Base-by-base conservation (phyloP, 92 coral and sea anemone species). In the Pocillopora grandis region DNA sequence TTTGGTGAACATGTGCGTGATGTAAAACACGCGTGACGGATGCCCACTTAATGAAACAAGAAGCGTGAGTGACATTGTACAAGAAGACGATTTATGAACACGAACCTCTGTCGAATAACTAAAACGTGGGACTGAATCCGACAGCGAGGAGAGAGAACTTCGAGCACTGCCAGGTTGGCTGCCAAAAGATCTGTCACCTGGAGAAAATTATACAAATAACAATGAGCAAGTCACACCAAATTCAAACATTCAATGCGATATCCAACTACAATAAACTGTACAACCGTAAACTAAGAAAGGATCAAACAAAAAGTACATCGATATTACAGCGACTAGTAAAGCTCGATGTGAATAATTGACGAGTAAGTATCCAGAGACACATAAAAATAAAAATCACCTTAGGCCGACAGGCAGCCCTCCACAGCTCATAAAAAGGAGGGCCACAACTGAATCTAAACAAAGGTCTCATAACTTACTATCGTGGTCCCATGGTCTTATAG, bases 81-180 rank as follows among this genome's bases (percentile, higher is more conserved):
- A 27, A n/a, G 16, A 70, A 48, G 15, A 62, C 19, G 10, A 17
- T 37, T 62, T 2, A 48, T 1, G 17, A 14, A 52, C 73, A 48
- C 65, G 80, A 92, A 97, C 99, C 99, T 97, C 99, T 19, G 90
- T 85, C 0, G 98, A 96, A 42, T 88, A 88, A 86, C 94, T 89
- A 49, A 89, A 77, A 74, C 82, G 90, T 71, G 88, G 92, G 3
- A 89, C 78, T 58, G 99, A 90, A 75, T 97, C 99, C 19, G 99
- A 96, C 71, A 97, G 80, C 2, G 99, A 97, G 18, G 99, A 97
- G 23, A 95, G 65, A 2, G 99, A 97, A 78, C 99, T 97, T 15
- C 98, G 85, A 10, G 97, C 84, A 77, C 99, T 97, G 84, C 99
- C 95, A 0, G 97, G 97, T 75, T 96, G 99, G 49, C 99, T 97